phyloP scores from a whole-genome alignment of 2,797 vertebrate genomes.

The Gallinago stenura region DNA sequence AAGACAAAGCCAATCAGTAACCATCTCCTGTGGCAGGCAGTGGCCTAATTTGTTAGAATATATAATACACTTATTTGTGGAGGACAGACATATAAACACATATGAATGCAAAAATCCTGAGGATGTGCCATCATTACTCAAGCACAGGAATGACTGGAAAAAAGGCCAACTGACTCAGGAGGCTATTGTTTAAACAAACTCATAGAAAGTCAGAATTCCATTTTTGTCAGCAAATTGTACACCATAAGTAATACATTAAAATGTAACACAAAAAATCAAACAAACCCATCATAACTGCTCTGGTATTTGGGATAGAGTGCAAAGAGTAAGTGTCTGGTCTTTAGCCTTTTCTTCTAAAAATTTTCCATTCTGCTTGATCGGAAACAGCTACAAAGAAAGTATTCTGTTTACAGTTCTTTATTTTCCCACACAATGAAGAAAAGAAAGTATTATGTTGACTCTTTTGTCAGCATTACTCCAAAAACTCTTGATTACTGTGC shows the following conservation, averaged over 20 bases:
- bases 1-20: neutral
- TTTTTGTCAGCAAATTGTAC: neutral
- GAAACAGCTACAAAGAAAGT: neutral
- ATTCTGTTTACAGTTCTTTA: neutral
- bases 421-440: neutral
- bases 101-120: neutral
- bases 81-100: neutral
- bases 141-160: neutral
- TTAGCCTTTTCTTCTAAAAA: neutral
- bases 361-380: neutral
- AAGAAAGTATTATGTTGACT: neutral
- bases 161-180: neutral
- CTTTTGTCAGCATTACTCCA: neutral
- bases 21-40: neutral
- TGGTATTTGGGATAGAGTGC: neutral
- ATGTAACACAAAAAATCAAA: neutral
- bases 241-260: neutral
- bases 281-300: neutral
- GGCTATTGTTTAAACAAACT: neutral
- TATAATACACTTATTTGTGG: neutral
- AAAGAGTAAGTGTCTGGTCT: neutral
- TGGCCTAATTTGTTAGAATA: neutral
- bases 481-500: neutral
- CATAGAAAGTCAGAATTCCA: neutral
- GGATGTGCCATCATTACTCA: neutral